Base-by-base conservation (phyloP, 2,888 invertebrate genomes). In the Callyntrura guangdongensis region DNA sequence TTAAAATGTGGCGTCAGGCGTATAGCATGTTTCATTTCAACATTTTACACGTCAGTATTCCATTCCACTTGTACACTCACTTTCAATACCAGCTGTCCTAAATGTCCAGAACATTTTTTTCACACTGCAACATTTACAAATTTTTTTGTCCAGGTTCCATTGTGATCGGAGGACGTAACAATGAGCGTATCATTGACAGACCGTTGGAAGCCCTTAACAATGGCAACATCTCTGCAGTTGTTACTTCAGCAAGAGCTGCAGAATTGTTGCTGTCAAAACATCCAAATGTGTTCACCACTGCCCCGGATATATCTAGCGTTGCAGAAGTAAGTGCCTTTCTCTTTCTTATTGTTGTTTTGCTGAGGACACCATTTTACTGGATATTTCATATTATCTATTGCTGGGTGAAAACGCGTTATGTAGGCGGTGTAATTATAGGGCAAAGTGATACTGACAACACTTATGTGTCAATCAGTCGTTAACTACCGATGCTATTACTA, bases 231-330 rank as follows among this genome's bases (percentile, higher is more conserved):
- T 94, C 94, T 9, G 93, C 93, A 14, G 90, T 94, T 64, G 93
- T 94, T 53, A 94, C 93, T 11, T 94, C 93, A 36, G 89, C 93
- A 0, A 85, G 93, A 81, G 94, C 94, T 11, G 93, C 94, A 4
- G 93, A 93, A 79, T 49, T 94, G 49, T 86, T 93, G 9, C 82
- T 94, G n/a, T 87, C 93, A 49, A 94, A 92, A 67, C 94, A 94
- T 91, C 92, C 92, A 27, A 94, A 94, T 86, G 94, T 94, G 22
- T 93, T 94, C 61, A 94, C 94, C 0, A 94, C 94, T 12, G 94
- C 94, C 1, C 94, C 94, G 8, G 94, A 94, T 61, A 93, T 94
- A 82, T 93, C 93, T 88, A 94, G 94, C 74, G 94, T 94, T 0
- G 93, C 94, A 59, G 94, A 94, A 92, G 94, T 94, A 93, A 91